Percentiles rank a stretch among this genome's conserved stretches.
Evolutionary conservation across 2,797 vertebrate genomes (phyloP).

Genomic region (Hypotaenidia okinawae): DNA sequence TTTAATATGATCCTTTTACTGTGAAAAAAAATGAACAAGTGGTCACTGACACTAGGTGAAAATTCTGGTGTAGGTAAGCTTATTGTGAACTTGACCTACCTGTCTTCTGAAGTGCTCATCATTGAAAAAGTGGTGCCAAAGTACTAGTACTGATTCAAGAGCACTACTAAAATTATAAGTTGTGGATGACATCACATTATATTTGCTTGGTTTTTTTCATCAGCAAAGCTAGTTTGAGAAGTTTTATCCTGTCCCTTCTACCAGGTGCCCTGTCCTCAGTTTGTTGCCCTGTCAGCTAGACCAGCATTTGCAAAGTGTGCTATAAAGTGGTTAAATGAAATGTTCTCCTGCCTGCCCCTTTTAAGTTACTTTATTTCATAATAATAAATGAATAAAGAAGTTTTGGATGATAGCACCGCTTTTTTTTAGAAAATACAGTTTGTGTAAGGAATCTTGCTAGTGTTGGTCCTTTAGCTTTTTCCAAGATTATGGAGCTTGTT

Average conservation of each 20-base stretch:
- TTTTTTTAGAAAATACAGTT: neutral
- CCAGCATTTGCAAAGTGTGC: neutral
- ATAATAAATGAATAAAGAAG: neutral
- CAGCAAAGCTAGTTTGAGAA: neutral
- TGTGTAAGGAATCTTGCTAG: neutral
- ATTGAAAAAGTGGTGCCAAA: neutral
- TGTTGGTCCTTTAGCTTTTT: neutral
- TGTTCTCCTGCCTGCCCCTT: neutral
- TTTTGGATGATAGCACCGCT: neutral
- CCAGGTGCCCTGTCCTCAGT: neutral
- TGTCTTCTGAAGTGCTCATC: neutral
- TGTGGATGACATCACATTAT: neutral
- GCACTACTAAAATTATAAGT: neutral
- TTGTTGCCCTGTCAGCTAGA: neutral
- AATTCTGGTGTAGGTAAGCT: neutral
- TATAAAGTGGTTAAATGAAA: neutral
- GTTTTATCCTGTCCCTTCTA: neutral
- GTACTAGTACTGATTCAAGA: neutral
- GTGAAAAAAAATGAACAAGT: neutral
- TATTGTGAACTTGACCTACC: neutral
- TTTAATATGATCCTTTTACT: neutral
- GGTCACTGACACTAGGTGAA: neutral
- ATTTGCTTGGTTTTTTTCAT: neutral
- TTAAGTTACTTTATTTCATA: neutral
- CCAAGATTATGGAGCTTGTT: neutral